Evolutionary conservation across 2,888 invertebrate species (phyloP).

Genomic region (Cetonia aurata): DNA sequence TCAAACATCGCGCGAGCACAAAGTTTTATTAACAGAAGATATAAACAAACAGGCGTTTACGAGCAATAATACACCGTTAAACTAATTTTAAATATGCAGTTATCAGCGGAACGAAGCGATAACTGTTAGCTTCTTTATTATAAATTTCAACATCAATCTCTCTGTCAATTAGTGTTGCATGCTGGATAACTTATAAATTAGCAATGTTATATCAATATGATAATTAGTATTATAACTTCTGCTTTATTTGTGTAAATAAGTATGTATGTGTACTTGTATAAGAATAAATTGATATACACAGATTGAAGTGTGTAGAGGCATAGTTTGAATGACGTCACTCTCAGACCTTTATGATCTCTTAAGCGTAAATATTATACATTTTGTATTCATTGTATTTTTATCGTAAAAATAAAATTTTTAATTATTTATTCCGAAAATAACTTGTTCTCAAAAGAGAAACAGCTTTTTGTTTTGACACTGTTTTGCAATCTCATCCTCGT

Average conservation of each 20-base stretch:
- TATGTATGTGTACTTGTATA: background rate
- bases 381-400: too few species aligned
- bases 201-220: constrained; percentile 3
- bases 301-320: too few species aligned
- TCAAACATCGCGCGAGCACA: too few species aligned
- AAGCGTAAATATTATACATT: too few species aligned
- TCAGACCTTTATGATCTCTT: too few species aligned
- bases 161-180: constrained; percentile 32
- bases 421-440: too few species aligned
- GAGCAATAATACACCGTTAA: constrained; percentile 27
- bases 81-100: constrained; percentile 35
- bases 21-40: background rate
- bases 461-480: too few species aligned
- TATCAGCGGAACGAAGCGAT: constrained; percentile 28
- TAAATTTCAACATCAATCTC: constrained; percentile 23
- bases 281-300: background rate
- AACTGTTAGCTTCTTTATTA: constrained; percentile 22
- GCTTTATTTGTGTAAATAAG: background rate
- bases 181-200: constrained; percentile 17
- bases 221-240: constrained; percentile 20
- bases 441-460: too few species aligned
- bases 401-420: too few species aligned
- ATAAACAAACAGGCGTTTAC: constrained; percentile 35
- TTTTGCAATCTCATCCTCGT: too few species aligned
- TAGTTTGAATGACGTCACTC: too few species aligned